Conservation (phyloP, 2,888 invertebrate species). For the Gymnocheta viridis region DNA sequence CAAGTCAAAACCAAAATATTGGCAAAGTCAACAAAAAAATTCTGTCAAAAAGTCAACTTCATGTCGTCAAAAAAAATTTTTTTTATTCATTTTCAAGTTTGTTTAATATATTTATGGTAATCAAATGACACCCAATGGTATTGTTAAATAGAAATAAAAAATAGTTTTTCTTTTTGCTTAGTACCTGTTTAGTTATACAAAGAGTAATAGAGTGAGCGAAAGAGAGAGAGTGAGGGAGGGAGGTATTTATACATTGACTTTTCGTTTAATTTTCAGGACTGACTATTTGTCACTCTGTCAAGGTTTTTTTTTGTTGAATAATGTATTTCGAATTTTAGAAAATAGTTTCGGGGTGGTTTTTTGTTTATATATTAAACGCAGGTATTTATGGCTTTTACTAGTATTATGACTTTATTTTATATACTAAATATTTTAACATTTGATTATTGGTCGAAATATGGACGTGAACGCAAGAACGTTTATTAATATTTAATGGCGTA, state of each 20-base stretch:
- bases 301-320: slow-evolving; percentile 58
- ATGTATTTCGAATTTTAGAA: slow-evolving; percentile 32
- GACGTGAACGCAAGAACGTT: background rate
- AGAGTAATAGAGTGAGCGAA: background rate
- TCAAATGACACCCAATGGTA: slow-evolving; percentile 72
- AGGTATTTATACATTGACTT: slow-evolving; percentile 63
- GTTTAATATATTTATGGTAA: slow-evolving; percentile 70
- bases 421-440: slow-evolving; percentile 26
- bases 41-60: background rate
- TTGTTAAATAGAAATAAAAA: slow-evolving; percentile 59
- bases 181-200: background rate
- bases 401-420: slow-evolving; percentile 23
- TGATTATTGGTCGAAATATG: slow-evolving; percentile 63
- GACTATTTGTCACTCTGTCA: slow-evolving; percentile 65
- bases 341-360: slow-evolving; percentile 28
- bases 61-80: background rate
- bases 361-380: slow-evolving; percentile 3
- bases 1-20: slow-evolving; percentile 36
- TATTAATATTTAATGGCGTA: background rate
- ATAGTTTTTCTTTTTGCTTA: background rate
- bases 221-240: slow-evolving; percentile 6
- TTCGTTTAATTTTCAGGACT: slow-evolving; percentile 53
- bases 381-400: slow-evolving; percentile 44
- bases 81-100: slow-evolving; percentile 34
- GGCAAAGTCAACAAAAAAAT: slow-evolving; percentile 19